A percentile compares a stretch with the other conserved stretches of the same genome.
These are phyloP conservation scores for Ciconia maguari DNA, from an alignment of 2,113 vertebrate genomes.

Conservation along the genomic window DNA sequence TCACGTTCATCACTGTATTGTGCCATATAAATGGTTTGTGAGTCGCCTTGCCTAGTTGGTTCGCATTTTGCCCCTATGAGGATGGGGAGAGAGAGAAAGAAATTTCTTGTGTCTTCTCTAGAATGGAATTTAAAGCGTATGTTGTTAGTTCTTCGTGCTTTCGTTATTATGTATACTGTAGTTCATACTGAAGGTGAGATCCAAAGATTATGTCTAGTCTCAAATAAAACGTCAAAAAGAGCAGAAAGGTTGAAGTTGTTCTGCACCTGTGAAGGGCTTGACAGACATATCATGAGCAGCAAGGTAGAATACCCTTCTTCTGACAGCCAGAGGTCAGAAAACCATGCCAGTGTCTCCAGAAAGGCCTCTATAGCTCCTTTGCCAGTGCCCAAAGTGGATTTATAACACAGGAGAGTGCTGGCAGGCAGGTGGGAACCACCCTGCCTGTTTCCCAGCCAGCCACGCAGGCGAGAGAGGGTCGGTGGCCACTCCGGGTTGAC, in stretches of 20 bases:
- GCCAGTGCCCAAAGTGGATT: fast-evolving
- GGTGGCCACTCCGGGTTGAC: fast-evolving
- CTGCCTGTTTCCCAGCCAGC: background rate
- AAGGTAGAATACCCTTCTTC: background rate
- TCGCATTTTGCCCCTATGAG: background rate
- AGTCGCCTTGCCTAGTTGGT: background rate
- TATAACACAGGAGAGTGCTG: background rate
- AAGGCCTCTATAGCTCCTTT: background rate
- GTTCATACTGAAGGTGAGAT: background rate
- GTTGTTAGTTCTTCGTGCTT: background rate
- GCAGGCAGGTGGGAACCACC: background rate
- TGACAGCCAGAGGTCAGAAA: background rate
- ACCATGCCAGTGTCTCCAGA: background rate
- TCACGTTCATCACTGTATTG: background rate
- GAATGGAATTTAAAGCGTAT: background rate
- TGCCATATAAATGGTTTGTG: background rate
- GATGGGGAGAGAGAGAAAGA: background rate
- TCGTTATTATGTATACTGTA: background rate
- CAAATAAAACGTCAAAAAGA: background rate
- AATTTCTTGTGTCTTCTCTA: background rate
- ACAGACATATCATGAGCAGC: fast-evolving
- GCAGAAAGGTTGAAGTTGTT: background rate
- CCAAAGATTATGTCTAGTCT: background rate
- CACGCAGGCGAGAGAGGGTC: background rate
- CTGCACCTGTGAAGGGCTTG: background rate